Conservation (phyloP, 23 tunicate species). For the Halocynthia roretzi region DNA sequence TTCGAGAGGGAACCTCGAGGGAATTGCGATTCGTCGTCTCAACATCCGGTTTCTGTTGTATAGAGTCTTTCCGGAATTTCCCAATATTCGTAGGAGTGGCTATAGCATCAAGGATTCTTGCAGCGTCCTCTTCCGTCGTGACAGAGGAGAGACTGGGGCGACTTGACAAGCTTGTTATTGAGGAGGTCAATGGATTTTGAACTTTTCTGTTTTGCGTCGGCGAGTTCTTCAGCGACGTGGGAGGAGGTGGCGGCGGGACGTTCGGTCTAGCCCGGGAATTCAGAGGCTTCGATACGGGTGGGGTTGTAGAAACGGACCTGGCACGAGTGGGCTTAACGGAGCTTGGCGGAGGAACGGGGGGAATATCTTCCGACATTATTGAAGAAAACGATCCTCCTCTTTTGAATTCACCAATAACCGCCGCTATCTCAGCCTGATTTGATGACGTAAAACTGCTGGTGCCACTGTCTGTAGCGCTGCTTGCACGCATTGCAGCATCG, state of each 20-base stretch:
- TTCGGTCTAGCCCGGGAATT: not conserved
- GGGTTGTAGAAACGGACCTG: slow-evolving; percentile 10
- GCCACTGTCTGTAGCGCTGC: slow-evolving; percentile 20
- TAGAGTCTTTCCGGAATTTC: not conserved
- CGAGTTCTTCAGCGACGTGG: not conserved
- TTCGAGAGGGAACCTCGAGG: slow-evolving; percentile 49
- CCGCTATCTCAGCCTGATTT: too few relatives aligned
- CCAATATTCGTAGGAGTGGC: slow-evolving; percentile 7
- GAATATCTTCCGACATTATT: slow-evolving; percentile 1
- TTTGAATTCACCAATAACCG: not conserved
- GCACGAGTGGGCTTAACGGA: slow-evolving; percentile 14
- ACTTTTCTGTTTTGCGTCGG: not conserved
- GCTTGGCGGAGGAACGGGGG: slow-evolving; percentile 22
- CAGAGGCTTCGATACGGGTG: not conserved
- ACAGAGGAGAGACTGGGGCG: slow-evolving; percentile 2
- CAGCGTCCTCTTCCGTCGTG: not conserved
- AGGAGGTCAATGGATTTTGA: not conserved
- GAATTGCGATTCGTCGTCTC: slow-evolving; percentile 29
- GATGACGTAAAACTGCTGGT: not conserved
- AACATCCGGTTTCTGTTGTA: not conserved
- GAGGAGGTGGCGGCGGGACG: slow-evolving; percentile 24
- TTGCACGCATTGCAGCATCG: slow-evolving; percentile 16
- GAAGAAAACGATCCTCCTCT: slow-evolving; percentile 26
- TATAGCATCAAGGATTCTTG: slow-evolving; percentile 12
- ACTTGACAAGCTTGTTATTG: slow-evolving; percentile 13